Percentiles rank a stretch among this genome's conserved stretches.
Conservation (phyloP, 2,113 vertebrate genomes). For the Ptilonorhynchus violaceus region DNA sequence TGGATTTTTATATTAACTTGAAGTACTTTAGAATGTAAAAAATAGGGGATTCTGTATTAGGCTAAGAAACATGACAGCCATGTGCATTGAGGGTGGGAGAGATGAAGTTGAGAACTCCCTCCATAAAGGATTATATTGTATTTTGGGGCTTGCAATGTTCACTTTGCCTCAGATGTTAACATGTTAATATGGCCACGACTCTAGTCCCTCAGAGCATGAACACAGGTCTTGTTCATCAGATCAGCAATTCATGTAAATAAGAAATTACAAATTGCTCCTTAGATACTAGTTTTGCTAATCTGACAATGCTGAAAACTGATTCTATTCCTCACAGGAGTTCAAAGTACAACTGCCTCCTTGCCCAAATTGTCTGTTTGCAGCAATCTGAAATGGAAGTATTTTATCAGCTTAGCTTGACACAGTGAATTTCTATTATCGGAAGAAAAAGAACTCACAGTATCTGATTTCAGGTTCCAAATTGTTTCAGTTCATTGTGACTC, state of each 20-base stretch:
- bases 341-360: neutral
- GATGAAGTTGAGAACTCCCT: neutral
- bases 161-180: neutral
- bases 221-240: neutral
- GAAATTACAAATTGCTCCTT: neutral
- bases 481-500: neutral
- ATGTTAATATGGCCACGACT: rapidly evolving
- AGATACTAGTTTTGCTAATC: constrained; percentile 6
- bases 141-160: neutral
- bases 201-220: neutral
- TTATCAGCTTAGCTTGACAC: neutral
- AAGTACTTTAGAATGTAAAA: neutral
- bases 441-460: neutral
- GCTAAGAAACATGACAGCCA: neutral
- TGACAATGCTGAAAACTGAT: neutral
- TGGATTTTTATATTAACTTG: neutral
- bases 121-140: neutral
- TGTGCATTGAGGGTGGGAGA: rapidly evolving
- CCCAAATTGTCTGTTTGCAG: constrained; percentile 12
- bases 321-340: neutral
- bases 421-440: neutral
- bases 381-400: neutral
- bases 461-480: neutral
- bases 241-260: neutral
- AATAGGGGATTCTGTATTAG: neutral